Conservation (phyloP, 2,797 vertebrate genomes). For the Gallinago solitaria region DNA sequence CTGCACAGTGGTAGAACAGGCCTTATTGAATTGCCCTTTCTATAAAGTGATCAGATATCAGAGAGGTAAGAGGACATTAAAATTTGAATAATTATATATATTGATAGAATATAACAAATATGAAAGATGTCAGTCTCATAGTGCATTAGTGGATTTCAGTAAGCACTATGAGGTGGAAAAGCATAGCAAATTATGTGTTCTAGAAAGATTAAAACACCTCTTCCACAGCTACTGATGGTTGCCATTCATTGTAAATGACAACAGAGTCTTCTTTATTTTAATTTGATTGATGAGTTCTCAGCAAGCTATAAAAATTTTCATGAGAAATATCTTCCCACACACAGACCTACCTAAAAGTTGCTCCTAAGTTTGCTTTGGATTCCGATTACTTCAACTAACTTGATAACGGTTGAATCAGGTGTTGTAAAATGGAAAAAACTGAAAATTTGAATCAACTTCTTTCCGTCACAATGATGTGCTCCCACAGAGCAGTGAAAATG, state of each 20-base stretch:
- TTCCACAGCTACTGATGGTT: neutral
- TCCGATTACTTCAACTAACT: neutral
- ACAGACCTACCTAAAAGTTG: neutral
- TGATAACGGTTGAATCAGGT: rapidly evolving
- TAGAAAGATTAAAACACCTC: neutral
- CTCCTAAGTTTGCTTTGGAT: neutral
- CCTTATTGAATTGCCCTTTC: neutral
- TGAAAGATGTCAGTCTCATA: neutral
- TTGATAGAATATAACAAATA: neutral
- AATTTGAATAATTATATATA: neutral
- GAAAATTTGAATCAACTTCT: neutral
- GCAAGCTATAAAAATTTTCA: constrained; percentile 12
- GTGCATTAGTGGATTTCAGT: neutral
- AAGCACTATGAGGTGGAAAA: neutral
- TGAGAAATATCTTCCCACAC: neutral
- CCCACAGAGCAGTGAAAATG: neutral
- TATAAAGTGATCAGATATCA: neutral
- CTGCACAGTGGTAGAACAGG: neutral
- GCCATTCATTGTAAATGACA: constrained; percentile 30
- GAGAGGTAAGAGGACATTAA: neutral
- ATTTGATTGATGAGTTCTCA: constrained; percentile 36
- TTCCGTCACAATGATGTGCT: neutral
- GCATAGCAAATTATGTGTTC: neutral
- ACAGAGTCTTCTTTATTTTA: neutral
- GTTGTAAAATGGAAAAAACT: neutral